These are phyloP conservation scores for Etheostoma nigrum DNA, from an alignment of 2,797 vertebrate species.

Conservation along the genomic window DNA sequence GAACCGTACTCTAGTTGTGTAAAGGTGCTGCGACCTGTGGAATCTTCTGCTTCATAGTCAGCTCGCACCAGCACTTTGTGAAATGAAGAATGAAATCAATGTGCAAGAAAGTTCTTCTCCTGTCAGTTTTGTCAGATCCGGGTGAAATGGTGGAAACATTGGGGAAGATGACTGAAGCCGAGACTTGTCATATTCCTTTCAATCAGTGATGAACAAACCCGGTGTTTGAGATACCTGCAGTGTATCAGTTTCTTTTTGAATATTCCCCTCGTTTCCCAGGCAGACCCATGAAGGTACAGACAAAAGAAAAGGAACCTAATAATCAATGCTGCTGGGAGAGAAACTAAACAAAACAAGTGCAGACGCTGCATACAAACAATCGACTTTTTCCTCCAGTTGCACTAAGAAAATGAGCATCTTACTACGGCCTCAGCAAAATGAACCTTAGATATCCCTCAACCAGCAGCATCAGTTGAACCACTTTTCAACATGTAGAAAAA, in stretches of 20 bases:
- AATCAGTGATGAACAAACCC: constrained; percentile 36
- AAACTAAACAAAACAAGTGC: constrained; percentile 43
- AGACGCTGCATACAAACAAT: constrained; percentile 30
- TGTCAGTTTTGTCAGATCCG: constrained; percentile 57
- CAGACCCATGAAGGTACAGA: neutral
- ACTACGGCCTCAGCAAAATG: constrained; percentile 32
- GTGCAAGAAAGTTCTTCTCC: constrained; percentile 62
- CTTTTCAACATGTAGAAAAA: constrained; percentile 11
- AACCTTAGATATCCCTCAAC: constrained; percentile 30
- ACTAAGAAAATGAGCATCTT: constrained; percentile 32
- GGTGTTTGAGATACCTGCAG: constrained; percentile 8
- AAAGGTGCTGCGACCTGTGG: constrained; percentile 44
- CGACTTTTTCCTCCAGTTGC: constrained; percentile 30
- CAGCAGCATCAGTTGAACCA: constrained; percentile 24
- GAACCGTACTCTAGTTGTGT: constrained; percentile 16
- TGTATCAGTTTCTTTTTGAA: constrained; percentile 32
- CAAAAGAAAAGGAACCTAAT: constrained; percentile 42
- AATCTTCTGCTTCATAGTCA: constrained; percentile 51
- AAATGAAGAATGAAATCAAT: constrained; percentile 76
- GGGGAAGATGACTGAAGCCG: constrained; percentile 28
- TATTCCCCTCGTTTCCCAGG: constrained; percentile 15
- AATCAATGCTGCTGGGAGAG: constrained; percentile 40
- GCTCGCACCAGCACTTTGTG: constrained; percentile 61
- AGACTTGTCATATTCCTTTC: constrained; percentile 59
- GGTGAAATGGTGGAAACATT: constrained; percentile 44